These are phyloP conservation scores for Ptycholaimellus sp. DNA, from an alignment of 2,888 invertebrate species.

Conservation along the genomic window DNA sequence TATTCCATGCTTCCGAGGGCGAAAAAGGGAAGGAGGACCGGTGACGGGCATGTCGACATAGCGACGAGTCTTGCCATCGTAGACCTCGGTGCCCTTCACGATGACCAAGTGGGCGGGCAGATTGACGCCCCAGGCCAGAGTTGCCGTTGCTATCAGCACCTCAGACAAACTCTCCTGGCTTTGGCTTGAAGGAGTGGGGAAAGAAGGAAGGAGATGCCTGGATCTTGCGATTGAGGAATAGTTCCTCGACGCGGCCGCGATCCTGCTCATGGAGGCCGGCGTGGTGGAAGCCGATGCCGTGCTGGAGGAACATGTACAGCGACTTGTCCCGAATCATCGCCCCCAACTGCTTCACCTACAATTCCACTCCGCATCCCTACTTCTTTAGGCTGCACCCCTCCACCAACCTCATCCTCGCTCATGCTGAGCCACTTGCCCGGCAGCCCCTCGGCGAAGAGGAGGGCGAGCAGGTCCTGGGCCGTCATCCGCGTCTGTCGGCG, in stretches of 20 bases:
- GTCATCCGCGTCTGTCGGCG: conserved; percentile 84
- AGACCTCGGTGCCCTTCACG: conserved; percentile 97
- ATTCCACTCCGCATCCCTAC: too few relatives aligned
- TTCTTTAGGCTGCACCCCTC: too few relatives aligned
- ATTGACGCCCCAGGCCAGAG: conserved; percentile 97
- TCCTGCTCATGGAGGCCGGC: conserved; percentile 84
- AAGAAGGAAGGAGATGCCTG: conserved; percentile 38
- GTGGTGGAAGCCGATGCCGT: conserved; percentile 95
- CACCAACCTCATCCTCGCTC: conserved; percentile 47
- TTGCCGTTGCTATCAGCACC: conserved; percentile 82
- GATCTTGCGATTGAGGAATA: conserved; percentile 79
- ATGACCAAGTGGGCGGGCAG: conserved; percentile 91
- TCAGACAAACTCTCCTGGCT: conserved; percentile 21
- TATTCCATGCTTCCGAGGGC: too few relatives aligned
- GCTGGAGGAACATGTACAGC: conserved; percentile 69
- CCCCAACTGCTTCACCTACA: conserved; percentile 43
- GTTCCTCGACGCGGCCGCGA: conserved; percentile 63
- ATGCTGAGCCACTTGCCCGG: conserved; percentile 84
- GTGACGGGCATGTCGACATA: conserved; percentile 99
- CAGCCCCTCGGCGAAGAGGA: conserved; percentile 62
- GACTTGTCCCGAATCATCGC: conserved; percentile 48
- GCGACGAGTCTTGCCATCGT: conserved; percentile 76
- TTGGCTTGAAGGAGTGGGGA: conserved; percentile 3
- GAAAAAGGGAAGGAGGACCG: conserved; percentile 20
- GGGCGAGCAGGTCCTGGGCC: conserved; percentile 69